Evolutionary conservation across 2,888 invertebrate genomes (phyloP), one percentile per base, ranked within the genome.

Genomic region (Geotrupes spiniger): DNA sequence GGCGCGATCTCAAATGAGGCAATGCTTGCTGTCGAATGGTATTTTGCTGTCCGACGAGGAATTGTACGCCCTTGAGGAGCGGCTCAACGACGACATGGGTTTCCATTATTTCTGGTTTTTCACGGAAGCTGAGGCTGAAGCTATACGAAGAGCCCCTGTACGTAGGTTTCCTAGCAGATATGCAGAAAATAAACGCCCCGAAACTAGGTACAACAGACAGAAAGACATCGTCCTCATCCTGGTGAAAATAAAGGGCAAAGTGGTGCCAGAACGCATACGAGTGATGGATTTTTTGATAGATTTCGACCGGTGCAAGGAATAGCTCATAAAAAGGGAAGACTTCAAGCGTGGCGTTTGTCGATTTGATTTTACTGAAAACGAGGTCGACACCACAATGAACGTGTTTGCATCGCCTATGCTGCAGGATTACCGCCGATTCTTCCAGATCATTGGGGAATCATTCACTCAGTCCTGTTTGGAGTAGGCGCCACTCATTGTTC

Each of bases 211-310:
- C 0, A 59, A 63, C 12, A 61, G 69, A 25, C 72, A 86, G 63
- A 78, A 78, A 1, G 81, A 86, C 64, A 84, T 89, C 54, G 81
- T 86, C 33, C 76, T 81, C 58, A 81, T 88, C 52, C 74, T 89
- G 43, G 85, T 87, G 11, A 86, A 85, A 71, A 82, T 86, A 57
- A 89, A 88, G 70, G 83, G 83, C 21, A 84, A 83, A 75, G 80
- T 84, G 42, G 81, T 85, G 1, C 77, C 84, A 29, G 85, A 85
- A 54, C 78, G 86, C 31, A 73, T 87, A 2, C 72, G 84, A 29
- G 80, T 84, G 4, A 71, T 78, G 27, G 82, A 85, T 62, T 88
- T 87, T 69, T 72, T 89, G 58, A 69, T 72, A 49, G 82, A 81
- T 65, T 86, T 80, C 65, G 89, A 89, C 72, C 71, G 68, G 3